These are phyloP conservation scores for Dilophus febrilis DNA, from an alignment of 2,888 invertebrate genomes.

Conservation along the genomic window DNA sequence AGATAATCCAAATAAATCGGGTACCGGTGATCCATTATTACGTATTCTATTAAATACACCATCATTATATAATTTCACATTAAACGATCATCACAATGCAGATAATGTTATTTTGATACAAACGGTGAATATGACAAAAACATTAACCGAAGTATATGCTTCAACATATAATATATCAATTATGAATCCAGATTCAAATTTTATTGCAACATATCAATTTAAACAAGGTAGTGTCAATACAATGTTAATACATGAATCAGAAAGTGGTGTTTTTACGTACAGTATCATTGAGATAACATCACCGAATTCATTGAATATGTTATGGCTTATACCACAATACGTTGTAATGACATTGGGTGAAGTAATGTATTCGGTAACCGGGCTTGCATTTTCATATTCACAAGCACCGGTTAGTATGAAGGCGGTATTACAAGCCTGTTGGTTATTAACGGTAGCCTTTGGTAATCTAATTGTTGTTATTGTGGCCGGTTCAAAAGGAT, in stretches of 20 bases:
- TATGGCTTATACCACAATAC: conserved; percentile 52
- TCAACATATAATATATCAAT: conserved; percentile 17
- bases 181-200: conserved; percentile 1
- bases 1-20: conserved; percentile 21
- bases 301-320: conserved; percentile 37
- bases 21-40: conserved; percentile 18
- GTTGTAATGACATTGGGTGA: conserved; percentile 44
- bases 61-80: too few relatives aligned
- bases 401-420: conserved; percentile 71
- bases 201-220: conserved; percentile 7
- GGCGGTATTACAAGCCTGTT: conserved; percentile 78
- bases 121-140: too few relatives aligned
- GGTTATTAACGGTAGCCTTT: conserved; percentile 85
- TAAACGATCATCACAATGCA: too few relatives aligned
- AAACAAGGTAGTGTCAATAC: conserved; percentile 28
- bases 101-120: too few relatives aligned
- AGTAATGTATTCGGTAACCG: conserved; percentile 51
- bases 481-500: conserved; percentile 60
- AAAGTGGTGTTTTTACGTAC: neutral
- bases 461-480: conserved; percentile 88
- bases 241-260: conserved; percentile 12
- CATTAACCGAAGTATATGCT: conserved; percentile 1
- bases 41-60: conserved; percentile 19
- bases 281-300: conserved; percentile 16
- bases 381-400: conserved; percentile 51